Base-by-base conservation (phyloP, 2,888 invertebrate species). In the Hypercompe scribonia region DNA sequence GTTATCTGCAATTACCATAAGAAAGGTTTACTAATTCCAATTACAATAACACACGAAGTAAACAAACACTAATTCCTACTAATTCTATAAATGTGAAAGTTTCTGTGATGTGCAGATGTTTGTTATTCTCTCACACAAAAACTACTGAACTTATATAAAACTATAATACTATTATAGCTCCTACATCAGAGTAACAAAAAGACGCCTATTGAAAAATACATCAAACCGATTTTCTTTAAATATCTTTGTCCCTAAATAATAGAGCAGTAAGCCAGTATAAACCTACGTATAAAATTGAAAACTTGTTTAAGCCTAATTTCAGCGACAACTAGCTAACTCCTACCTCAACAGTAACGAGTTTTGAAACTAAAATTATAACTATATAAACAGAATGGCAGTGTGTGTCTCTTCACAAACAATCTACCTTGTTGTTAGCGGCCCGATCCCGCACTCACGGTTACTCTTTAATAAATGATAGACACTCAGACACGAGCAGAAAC, bases 311-410 rank as follows among this genome's bases (percentile, higher is more conserved):
- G 54, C 61, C 67, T n/a, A 28, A 67, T 67, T 69, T 46, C 24
- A 33, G 33, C 58, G 69, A 69, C 65, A 36, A 46, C 46, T 36
- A 73, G 42, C 46, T 65, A 70, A 65, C 69, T 69, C 34, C 15
- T 36, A 42, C 65, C 65, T 54, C 28, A 66, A 66, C 58, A 46
- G 24, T 73, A 73, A 73, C 58, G 69, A 73, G 69, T 69, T 69
- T 70, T 61, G 42, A 39, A 73, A 73, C 65, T 73, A 46, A 69
- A 58, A 66, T 70, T 34, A 73, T 66, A 42, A 68, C 54, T 69
- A 58, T 13, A 63, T 63, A 36, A 71, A 68, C 54, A 24, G 68
- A 39, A 21, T 54, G 54, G 54, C 31, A 69, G 33, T 34, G 58
- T 31, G 33, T 33, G 65, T 36, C 64, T 58, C 21, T 58, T 31